These are phyloP conservation scores for Psittacula echo DNA, from an alignment of 2,797 vertebrate species.

Conservation along the genomic window DNA sequence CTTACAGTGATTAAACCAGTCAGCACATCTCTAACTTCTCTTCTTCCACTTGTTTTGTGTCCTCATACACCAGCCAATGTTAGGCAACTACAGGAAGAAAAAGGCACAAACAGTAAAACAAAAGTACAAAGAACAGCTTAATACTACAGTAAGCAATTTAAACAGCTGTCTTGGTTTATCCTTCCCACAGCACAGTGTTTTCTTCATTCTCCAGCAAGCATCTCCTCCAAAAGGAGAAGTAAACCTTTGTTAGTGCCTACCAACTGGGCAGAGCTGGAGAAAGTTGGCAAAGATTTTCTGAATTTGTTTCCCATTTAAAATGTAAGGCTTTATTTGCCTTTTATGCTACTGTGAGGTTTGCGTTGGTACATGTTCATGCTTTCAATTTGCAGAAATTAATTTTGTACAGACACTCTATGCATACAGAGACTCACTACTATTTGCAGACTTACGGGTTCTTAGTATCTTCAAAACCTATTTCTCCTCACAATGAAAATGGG, in stretches of 20 bases:
- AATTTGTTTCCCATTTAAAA: background rate
- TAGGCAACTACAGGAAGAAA: background rate
- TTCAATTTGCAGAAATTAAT: background rate
- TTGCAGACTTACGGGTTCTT: background rate
- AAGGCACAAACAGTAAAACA: background rate
- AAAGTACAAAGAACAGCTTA: constrained; percentile 17
- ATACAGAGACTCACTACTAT: background rate
- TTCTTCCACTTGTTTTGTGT: background rate
- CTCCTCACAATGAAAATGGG: background rate
- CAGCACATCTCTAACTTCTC: background rate
- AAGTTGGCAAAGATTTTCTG: background rate
- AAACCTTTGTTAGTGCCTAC: constrained; percentile 11
- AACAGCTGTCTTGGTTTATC: constrained; percentile 23
- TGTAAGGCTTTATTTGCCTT: background rate
- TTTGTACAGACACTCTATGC: background rate
- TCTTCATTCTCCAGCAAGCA: background rate
- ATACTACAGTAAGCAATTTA: constrained; percentile 6
- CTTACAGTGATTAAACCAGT: background rate
- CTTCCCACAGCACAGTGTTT: background rate
- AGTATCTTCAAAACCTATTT: background rate
- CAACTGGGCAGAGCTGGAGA: background rate
- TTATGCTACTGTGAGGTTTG: background rate
- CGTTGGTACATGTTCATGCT: background rate
- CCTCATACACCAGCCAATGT: background rate
- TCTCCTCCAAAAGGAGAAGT: background rate